Conservation (phyloP, 2,888 invertebrate genomes). For the Clivina fossor region DNA sequence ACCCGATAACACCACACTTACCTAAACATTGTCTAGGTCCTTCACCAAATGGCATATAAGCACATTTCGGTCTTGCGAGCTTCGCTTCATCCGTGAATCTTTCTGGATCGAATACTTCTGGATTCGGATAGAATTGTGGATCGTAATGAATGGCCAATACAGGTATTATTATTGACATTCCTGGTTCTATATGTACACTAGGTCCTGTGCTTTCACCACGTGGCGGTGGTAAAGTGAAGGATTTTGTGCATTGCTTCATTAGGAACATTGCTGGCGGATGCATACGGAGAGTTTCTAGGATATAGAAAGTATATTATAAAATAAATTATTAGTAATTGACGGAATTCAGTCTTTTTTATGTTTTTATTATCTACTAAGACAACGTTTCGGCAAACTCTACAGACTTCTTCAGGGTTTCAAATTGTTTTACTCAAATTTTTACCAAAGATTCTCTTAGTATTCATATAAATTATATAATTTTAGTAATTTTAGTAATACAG, state of each 20-base stretch:
- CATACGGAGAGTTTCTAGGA: constrained; percentile 38
- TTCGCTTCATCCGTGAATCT: constrained; percentile 48
- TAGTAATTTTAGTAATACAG: too few species aligned
- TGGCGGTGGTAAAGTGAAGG: constrained; percentile 40
- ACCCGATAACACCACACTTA: too few species aligned
- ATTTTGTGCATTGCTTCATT: constrained; percentile 42
- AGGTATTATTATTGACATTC: constrained; percentile 47
- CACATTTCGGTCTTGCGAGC: constrained; percentile 42
- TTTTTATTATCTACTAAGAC: too few species aligned
- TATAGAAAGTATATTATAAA: too few species aligned
- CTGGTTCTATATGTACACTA: constrained; percentile 43
- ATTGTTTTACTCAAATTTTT: too few species aligned
- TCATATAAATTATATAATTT: too few species aligned
- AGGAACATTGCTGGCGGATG: constrained; percentile 38
- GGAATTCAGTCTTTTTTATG: too few species aligned
- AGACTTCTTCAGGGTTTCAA: too few species aligned
- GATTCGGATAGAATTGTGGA: constrained; percentile 49
- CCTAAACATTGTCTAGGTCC: constrained; percentile 48
- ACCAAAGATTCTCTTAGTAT: too few species aligned
- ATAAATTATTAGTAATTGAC: too few species aligned
- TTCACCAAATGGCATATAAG: constrained; percentile 46
- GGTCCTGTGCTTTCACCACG: constrained; percentile 37
- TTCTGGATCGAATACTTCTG: constrained; percentile 51
- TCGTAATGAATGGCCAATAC: constrained; percentile 48
- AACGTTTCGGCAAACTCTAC: too few species aligned